Percentiles rank a stretch among this genome's conserved stretches.
Evolutionary conservation across 1,140 invertebrate species (phyloP).

Genomic region (Caenorhabditis latens): DNA sequence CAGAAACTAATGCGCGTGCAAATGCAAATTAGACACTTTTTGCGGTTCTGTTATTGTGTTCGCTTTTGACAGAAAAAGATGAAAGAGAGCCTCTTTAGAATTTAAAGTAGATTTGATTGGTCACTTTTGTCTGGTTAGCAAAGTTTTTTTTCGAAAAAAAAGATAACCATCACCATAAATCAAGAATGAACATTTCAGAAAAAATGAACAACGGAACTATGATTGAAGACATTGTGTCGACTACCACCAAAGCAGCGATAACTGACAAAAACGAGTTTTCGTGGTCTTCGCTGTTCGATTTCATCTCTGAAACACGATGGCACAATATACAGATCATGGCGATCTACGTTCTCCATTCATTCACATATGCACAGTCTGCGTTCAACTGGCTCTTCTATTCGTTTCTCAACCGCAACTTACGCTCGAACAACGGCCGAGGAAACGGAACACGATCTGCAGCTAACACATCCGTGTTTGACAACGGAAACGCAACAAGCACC

Average conservation of each 20-base stretch:
- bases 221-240: too few relatives aligned
- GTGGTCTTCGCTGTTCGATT: background rate
- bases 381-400: conserved; percentile 77
- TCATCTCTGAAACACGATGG: background rate
- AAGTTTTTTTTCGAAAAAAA: background rate
- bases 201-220: too few relatives aligned
- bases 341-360: conserved; percentile 72
- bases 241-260: too few relatives aligned
- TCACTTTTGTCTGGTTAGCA: background rate
- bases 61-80: background rate
- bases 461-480: conserved; percentile 63
- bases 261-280: too few relatives aligned
- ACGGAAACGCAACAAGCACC: conserved; percentile 62
- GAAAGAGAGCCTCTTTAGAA: background rate
- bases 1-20: background rate
- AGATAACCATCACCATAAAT: too few relatives aligned
- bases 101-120: conserved; percentile 23
- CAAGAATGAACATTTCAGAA: too few relatives aligned
- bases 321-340: conserved; percentile 25
- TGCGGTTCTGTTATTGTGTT: background rate
- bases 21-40: background rate
- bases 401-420: conserved; percentile 74
- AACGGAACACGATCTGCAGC: conserved; percentile 66
- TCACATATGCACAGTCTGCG: conserved; percentile 74
- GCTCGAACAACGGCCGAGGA: conserved; percentile 63